Evolutionary conservation across 2,113 vertebrate genomes (phyloP).

Genomic region (Eublepharis macularius): DNA sequence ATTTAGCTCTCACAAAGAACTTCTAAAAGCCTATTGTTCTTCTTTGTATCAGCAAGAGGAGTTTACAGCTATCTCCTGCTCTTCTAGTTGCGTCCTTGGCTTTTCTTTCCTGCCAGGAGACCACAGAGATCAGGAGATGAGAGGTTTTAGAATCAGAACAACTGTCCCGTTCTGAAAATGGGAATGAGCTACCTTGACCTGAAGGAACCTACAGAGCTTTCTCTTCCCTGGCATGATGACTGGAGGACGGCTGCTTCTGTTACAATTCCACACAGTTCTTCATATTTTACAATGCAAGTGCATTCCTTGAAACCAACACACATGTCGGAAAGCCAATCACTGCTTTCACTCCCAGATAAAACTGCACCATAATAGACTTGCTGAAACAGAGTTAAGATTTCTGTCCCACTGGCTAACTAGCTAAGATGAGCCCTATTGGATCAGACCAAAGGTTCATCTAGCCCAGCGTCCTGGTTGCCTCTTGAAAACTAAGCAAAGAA

Average conservation of each 20-base stretch:
- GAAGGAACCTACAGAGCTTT: not conserved
- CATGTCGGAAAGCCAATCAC: too few relatives aligned
- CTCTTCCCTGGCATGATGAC: not conserved
- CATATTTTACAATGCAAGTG: too few relatives aligned
- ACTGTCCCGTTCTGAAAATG: not conserved
- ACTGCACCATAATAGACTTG: too few relatives aligned
- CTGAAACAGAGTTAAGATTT: too few relatives aligned
- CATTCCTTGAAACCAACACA: too few relatives aligned
- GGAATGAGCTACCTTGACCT: not conserved
- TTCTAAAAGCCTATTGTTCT: slow-evolving; percentile 23
- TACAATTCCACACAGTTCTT: not conserved
- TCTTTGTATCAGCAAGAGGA: not conserved
- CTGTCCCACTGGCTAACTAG: not conserved
- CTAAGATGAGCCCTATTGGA: not conserved
- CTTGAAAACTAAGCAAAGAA: too few relatives aligned
- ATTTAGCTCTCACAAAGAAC: slow-evolving; percentile 41
- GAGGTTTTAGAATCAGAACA: not conserved
- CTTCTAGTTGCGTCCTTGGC: not conserved
- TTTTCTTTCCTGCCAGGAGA: not conserved
- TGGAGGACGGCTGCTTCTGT: not conserved
- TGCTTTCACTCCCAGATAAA: too few relatives aligned
- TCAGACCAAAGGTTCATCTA: not conserved
- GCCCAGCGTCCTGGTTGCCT: not conserved
- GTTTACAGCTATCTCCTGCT: not conserved
- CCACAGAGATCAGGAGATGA: not conserved